phyloP scores from a whole-genome alignment of 2,113 vertebrate species.

The Aphyosemion australe region DNA sequence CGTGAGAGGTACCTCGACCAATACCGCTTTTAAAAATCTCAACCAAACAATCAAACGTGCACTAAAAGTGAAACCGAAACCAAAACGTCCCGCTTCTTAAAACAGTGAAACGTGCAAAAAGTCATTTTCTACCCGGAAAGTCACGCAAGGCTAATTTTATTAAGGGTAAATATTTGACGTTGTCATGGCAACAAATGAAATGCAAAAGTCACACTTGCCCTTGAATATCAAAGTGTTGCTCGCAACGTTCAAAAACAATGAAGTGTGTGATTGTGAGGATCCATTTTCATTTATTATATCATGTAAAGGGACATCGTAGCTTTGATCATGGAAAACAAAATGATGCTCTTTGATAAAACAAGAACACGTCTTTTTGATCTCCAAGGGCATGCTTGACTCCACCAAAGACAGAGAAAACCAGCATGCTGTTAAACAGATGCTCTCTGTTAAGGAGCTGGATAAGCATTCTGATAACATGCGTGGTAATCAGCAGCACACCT shows the following conservation, averaged over 20 bases:
- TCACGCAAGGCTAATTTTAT: too few species aligned
- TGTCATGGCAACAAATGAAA: not conserved
- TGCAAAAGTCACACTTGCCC: too few species aligned
- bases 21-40: slow-evolving; percentile 64
- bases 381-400: slow-evolving; percentile 24
- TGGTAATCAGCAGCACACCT: slow-evolving; percentile 15
- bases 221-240: not conserved
- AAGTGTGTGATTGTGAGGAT: slow-evolving; percentile 2
- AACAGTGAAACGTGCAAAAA: too few species aligned
- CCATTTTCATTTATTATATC: slow-evolving; percentile 7
- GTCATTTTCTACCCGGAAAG: too few species aligned
- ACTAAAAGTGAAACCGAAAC: slow-evolving; percentile 50
- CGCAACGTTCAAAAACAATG: slow-evolving; percentile 4
- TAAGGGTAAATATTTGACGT: not conserved
- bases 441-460: slow-evolving; percentile 2
- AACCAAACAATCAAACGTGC: slow-evolving; percentile 63
- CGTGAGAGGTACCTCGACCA: slow-evolving; percentile 10
- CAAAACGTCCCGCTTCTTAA: too few species aligned
- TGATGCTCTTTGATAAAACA: slow-evolving; percentile 32
- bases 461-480: slow-evolving; percentile 22
- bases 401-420: slow-evolving; percentile 10
- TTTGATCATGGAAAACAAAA: slow-evolving; percentile 42
- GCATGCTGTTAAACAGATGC: slow-evolving; percentile 26
- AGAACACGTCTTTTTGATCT: slow-evolving; percentile 25
- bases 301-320: slow-evolving; percentile 1